Evolutionary conservation across 2,797 vertebrate species (phyloP).

Genomic region (Crypturellus tataupa): DNA sequence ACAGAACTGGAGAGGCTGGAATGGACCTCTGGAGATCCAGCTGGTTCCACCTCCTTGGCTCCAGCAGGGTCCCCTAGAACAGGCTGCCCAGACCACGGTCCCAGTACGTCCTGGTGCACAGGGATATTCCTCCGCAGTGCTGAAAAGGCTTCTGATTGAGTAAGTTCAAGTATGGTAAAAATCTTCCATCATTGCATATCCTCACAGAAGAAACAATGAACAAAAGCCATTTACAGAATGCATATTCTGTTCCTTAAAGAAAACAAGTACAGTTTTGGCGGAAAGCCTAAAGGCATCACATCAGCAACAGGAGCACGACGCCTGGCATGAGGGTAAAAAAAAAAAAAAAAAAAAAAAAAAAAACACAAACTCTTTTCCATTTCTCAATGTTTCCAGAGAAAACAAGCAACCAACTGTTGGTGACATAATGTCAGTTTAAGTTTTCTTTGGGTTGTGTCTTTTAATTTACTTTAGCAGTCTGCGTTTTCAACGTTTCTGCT

Average conservation of each 20-base stretch:
- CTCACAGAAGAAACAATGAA: neutral
- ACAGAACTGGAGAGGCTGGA: neutral
- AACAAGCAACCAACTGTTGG: neutral
- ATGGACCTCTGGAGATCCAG: neutral
- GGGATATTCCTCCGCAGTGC: neutral
- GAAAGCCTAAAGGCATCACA: neutral
- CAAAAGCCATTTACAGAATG: neutral
- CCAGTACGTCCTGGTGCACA: neutral
- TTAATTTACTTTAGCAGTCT: neutral
- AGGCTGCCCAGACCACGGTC: neutral
- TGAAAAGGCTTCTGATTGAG: neutral
- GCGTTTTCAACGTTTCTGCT: neutral
- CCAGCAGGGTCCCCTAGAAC: neutral
- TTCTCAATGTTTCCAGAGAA: slow-evolving; percentile 10
- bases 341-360: neutral
- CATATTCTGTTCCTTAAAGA: neutral
- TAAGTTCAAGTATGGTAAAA: neutral
- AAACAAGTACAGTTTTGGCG: slow-evolving; percentile 20
- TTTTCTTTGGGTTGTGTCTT: neutral
- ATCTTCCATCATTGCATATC: neutral
- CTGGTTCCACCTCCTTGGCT: neutral
- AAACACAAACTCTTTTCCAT: neutral
- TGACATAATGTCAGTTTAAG: slow-evolving; percentile 11
- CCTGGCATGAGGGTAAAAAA: neutral
- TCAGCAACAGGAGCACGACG: neutral